Conservation (phyloP, 1,140 invertebrate species). For the Holotrichia oblita region DNA sequence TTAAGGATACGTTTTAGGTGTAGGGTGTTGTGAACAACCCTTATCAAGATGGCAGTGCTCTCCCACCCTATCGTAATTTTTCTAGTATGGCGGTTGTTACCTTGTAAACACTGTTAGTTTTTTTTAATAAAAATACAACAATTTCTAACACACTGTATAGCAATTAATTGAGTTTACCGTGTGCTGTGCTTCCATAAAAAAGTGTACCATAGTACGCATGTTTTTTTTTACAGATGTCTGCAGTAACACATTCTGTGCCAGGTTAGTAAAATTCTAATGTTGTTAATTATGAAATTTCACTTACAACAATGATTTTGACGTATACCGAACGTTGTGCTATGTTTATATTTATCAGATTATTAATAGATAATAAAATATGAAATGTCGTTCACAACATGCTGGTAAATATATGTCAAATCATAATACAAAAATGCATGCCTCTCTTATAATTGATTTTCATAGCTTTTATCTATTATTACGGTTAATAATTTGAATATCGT, state of each 20-base stretch:
- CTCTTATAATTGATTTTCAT: constrained; percentile 41
- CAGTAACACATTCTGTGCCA: constrained; percentile 72
- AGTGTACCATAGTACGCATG: constrained; percentile 55
- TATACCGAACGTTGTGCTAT: background rate
- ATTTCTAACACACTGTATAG: background rate
- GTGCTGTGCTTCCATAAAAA: constrained; percentile 42
- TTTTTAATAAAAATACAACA: constrained; percentile 36
- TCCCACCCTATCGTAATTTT: constrained; percentile 54
- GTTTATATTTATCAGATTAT: background rate
- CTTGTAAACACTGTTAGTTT: constrained; percentile 58
- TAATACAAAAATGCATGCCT: constrained; percentile 19
- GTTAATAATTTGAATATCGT: background rate
- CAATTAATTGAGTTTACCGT: constrained; percentile 35
- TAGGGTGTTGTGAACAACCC: constrained; percentile 47
- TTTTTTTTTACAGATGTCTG: constrained; percentile 70
- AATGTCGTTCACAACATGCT: constrained; percentile 2
- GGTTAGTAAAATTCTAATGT: constrained; percentile 61
- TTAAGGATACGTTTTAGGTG: background rate
- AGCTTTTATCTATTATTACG: background rate
- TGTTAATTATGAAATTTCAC: constrained; percentile 11
- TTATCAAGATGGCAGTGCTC: constrained; percentile 49
- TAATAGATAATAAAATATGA: background rate
- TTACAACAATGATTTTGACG: background rate
- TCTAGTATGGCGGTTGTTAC: constrained; percentile 58
- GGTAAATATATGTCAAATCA: constrained; percentile 29